Evolutionary conservation across 2,797 vertebrate genomes (phyloP).

Genomic region (Chelmon rostratus): DNA sequence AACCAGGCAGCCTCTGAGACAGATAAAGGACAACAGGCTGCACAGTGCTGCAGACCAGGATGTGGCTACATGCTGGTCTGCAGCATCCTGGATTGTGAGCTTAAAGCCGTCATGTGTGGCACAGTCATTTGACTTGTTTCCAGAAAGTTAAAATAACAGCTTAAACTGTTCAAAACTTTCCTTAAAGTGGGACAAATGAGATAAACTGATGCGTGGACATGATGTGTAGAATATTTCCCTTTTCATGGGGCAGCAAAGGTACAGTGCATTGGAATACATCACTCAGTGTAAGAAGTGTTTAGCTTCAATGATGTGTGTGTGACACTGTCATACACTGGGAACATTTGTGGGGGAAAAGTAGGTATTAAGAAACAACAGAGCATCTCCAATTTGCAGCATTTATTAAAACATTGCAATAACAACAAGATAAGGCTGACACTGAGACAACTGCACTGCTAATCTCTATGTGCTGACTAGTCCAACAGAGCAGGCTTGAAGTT

Average conservation of each 20-base stretch:
- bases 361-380: neutral
- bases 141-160: neutral
- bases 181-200: neutral
- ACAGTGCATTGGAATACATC: neutral
- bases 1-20: slow-evolving; percentile 34
- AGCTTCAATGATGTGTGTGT: neutral
- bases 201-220: neutral
- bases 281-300: neutral
- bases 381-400: neutral
- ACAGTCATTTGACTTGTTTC: neutral
- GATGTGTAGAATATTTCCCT: neutral
- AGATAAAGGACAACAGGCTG: slow-evolving; percentile 23
- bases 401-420: slow-evolving; percentile 3
- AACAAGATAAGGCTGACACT: neutral
- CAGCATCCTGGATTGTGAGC: slow-evolving; percentile 11
- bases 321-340: neutral
- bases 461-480: neutral
- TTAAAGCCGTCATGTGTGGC: neutral
- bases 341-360: neutral
- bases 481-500: neutral
- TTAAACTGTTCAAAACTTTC: neutral
- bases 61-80: slow-evolving; percentile 41
- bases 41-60: neutral
- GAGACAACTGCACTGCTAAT: neutral
- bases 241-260: neutral